Conservation (phyloP, 2,888 invertebrate species). For the Unio delphinus region DNA sequence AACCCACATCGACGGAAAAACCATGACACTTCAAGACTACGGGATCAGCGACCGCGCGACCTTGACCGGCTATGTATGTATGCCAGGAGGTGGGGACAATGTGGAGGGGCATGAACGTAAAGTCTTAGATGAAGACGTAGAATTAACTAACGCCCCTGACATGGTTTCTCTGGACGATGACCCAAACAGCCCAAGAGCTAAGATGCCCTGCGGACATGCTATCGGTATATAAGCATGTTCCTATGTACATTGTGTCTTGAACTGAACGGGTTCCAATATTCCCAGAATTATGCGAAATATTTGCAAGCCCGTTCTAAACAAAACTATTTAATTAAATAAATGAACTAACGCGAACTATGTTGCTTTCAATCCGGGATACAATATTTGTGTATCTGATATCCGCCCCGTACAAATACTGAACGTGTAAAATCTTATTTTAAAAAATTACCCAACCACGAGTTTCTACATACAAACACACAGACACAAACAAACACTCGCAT, state of each 20-base stretch:
- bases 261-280: too few species aligned
- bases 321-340: too few species aligned
- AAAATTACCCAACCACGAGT: too few species aligned
- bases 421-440: too few species aligned
- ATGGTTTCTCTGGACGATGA: slow-evolving; percentile 45
- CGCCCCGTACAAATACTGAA: too few species aligned
- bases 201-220: slow-evolving; percentile 47
- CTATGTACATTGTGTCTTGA: not conserved
- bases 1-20: slow-evolving; percentile 4
- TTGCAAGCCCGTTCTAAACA: too few species aligned
- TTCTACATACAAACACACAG: too few species aligned
- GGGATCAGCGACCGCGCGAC: slow-evolving; percentile 20
- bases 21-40: slow-evolving; percentile 26
- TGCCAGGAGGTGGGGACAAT: slow-evolving; percentile 21
- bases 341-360: too few species aligned
- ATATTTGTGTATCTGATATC: too few species aligned
- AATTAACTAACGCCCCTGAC: slow-evolving; percentile 35
- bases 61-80: slow-evolving; percentile 24
- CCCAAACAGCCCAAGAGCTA: slow-evolving; percentile 26
- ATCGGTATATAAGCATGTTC: slow-evolving; percentile 19
- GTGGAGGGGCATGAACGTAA: slow-evolving; percentile 14
- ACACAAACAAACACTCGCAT: too few species aligned
- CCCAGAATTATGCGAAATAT: too few species aligned
- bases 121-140: slow-evolving; percentile 22
- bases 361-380: too few species aligned